Evolutionary conservation across 2,888 invertebrate species (phyloP), one percentile per base, ranked within the genome.

Genomic region (Agriopis marginaria): DNA sequence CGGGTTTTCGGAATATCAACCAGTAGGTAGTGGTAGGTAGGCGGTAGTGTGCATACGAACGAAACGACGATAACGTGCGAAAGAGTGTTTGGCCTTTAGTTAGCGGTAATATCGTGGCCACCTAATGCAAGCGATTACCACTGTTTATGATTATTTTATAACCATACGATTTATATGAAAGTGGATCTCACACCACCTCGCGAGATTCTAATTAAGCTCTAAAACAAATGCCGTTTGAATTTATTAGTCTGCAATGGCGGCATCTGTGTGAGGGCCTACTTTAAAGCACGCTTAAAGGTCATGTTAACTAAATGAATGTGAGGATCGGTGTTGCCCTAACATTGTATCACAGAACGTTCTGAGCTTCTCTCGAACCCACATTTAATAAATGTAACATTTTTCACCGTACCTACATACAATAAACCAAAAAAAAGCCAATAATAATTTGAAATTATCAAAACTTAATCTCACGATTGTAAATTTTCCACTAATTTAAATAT

Each of bases 311-410:
- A 45, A 9, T 11, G 44, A 44, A 45, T 32, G 12, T 7, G 8
- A 54, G 49, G 17, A 49, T 44, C 17, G 44, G 17, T 58, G 58
- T 54, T 54, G 58, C 49, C 40, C 60, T 61, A 69, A 44, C 1
- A 8, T 50, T 61, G 47, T 89, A 91, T 91, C 92, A 91, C 90
- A 91, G 87, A 84, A 85, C 82, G 86, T 87, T 87, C 86, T 87
- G 88, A 90, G 88, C 90, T 80, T 75, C 60, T 7, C 54, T 10
- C 50, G 17, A 40, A 53, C 17, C 12, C 11, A 60, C 50, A 53
- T 39, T 45, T 10, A 56, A 44, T 42, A 55, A 23, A 11, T 10
- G 12, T 14, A 51, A 51, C n/a, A 4, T 40, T 58, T 58, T 44
- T 23, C 44, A 17, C 10, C 56, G 44, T 7, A 55, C 17, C 44